Percentiles rank a stretch among this genome's conserved stretches.
Conservation (phyloP, 2,888 invertebrate genomes). For the Dryobotodes eremita region DNA sequence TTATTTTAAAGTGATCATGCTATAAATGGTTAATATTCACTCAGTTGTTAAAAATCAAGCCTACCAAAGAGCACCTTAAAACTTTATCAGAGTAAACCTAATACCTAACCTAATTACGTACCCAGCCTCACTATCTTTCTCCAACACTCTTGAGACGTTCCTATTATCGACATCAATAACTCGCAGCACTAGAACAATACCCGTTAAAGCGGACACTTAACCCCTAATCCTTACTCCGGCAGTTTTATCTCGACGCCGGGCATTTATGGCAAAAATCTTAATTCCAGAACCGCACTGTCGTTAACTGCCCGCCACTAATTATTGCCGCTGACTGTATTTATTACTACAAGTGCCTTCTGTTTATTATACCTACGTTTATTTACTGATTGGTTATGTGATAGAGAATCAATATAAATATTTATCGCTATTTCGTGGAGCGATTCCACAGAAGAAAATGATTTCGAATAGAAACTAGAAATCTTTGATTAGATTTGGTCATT, state of each 20-base stretch:
- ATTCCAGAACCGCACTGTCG: conserved; percentile 85
- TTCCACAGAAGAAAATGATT: neutral
- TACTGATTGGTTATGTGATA: conserved; percentile 41
- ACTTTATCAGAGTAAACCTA: neutral
- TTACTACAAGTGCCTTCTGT: conserved; percentile 77
- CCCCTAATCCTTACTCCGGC: conserved; percentile 89
- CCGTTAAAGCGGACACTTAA: conserved; percentile 90
- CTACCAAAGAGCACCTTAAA: neutral
- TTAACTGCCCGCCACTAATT: conserved; percentile 90
- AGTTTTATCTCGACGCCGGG: conserved; percentile 84
- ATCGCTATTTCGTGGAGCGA: neutral
- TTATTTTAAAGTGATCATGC: neutral
- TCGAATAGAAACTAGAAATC: neutral
- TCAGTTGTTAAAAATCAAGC: neutral
- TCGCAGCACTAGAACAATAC: conserved; percentile 80
- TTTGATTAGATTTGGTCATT: neutral
- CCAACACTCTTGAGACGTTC: conserved; percentile 28
- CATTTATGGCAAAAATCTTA: conserved; percentile 91
- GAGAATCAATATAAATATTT: conserved; percentile 37
- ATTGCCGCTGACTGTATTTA: conserved; percentile 87
- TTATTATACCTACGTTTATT: conserved; percentile 62
- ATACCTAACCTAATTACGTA: conserved; percentile 11
- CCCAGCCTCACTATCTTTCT: conserved; percentile 15
- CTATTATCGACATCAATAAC: conserved; percentile 69
- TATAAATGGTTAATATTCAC: too few relatives aligned